Evolutionary conservation across 1,140 invertebrate genomes (phyloP), one percentile per base, ranked within the genome.

Genomic region (Potamilus streckersoni): DNA sequence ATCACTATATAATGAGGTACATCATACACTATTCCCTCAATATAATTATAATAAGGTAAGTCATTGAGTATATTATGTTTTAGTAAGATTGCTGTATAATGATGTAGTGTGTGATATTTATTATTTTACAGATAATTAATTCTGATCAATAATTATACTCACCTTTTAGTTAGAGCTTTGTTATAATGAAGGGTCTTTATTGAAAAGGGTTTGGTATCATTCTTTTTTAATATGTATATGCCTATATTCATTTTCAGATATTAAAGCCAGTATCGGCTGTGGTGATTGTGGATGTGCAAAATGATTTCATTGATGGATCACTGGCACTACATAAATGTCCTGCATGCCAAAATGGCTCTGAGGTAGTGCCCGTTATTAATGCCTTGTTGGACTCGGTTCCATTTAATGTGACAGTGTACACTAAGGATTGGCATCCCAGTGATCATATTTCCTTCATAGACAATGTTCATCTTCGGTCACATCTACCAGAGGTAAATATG

Each of bases 401-500:
- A 69, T 99, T 99, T 90, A 95, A 98, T 90, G 92, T 93, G 2
- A 94, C 99, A n/a, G 96, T 97, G 86, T 99, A 99, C 90, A 96
- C 97, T 1, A 91, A 96, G 71, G 98, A 99, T 91, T 99, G 97
- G 97, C 98, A 99, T 93, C 97, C 97, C 0, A 93, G 93, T 57
- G 94, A 98, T 91, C 98, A 99, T 90, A 95, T 99, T 31, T 98
- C 97, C 19, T 99, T 99, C 89, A 94, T 97, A 79, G 97, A 98
- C 85, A 98, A 98, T 91, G 74, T 85, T 15, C 66, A 79, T 14
- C 55, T 74, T 49, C 57, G 86, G 67, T 77, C 76, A 38, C 60
- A 86, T 56, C 73, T 84, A 61, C 58, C 77, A 60, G 76, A 38
- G 38, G 38, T 38, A 4, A 38, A 38, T 38, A 38, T 38, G 8